Conservation (phyloP, 2,113 vertebrate genomes). For the Dromas ardeola region DNA sequence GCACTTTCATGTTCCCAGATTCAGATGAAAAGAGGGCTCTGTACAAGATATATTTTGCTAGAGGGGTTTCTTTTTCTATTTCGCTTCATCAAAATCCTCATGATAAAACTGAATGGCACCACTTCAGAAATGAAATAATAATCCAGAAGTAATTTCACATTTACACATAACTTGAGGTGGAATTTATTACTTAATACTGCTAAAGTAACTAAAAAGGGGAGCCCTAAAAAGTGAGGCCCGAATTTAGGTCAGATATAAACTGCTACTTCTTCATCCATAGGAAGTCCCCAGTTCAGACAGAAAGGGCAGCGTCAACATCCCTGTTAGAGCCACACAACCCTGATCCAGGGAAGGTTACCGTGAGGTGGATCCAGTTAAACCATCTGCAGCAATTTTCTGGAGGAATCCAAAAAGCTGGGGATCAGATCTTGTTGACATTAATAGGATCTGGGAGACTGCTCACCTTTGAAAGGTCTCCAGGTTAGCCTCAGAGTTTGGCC, state of each 20-base stretch:
- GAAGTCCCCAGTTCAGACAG: not conserved
- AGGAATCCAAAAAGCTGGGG: not conserved
- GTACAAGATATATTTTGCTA: not conserved
- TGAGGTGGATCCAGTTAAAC: not conserved
- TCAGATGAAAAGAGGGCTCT: not conserved
- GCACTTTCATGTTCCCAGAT: not conserved
- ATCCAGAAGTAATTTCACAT: not conserved
- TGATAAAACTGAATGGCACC: not conserved
- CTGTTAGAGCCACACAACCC: not conserved
- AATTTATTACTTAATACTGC: not conserved
- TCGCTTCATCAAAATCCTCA: constrained; percentile 4
- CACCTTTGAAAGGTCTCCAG: not conserved
- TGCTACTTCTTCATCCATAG: not conserved
- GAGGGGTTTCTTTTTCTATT: constrained; percentile 34
- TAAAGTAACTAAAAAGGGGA: not conserved
- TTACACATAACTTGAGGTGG: not conserved
- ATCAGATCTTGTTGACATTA: not conserved
- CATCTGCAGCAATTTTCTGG: not conserved
- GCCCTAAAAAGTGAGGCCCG: not conserved
- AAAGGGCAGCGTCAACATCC: not conserved
- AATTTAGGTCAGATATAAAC: not conserved
- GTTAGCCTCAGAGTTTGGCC: not conserved
- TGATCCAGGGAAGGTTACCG: not conserved
- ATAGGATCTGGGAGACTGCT: not conserved
- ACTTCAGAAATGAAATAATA: not conserved